phyloP scores from a whole-genome alignment of 2,888 invertebrate species.

The Melanostoma scalare region DNA sequence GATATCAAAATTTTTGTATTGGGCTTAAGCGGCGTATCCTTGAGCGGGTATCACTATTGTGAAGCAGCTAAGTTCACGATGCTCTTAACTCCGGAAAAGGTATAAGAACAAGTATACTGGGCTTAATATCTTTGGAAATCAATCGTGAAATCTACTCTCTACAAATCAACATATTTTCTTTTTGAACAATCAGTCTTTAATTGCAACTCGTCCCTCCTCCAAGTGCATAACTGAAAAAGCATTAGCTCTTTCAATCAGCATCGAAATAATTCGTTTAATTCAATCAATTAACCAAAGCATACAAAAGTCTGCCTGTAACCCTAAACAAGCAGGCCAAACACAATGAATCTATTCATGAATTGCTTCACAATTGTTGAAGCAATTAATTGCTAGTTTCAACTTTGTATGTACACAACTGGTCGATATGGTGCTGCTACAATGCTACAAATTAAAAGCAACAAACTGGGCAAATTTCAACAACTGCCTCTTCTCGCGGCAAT shows the following conservation, averaged over 20 bases:
- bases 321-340: conserved; percentile 8
- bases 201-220: conserved; percentile 34
- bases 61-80: too few species aligned
- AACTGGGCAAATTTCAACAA: conserved; percentile 54
- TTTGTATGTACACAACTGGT: conserved; percentile 13
- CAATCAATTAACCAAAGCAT: conserved; percentile 63
- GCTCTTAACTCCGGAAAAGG: too few species aligned
- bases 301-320: conserved; percentile 28
- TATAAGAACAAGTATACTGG: too few species aligned
- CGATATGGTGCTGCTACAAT: conserved; percentile 19
- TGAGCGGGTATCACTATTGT: too few species aligned
- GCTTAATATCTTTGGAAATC: not conserved
- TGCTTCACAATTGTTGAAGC: conserved; percentile 67
- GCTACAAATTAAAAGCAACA: conserved; percentile 49
- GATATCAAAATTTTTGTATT: too few species aligned
- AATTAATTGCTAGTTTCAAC: conserved; percentile 65
- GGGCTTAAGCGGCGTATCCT: too few species aligned
- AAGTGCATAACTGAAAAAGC: conserved; percentile 34
- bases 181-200: not conserved
- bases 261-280: conserved; percentile 60
- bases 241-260: conserved; percentile 11
- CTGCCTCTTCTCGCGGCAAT: conserved; percentile 46
- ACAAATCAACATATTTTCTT: too few species aligned
- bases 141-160: not conserved
- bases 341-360: conserved; percentile 45